Percentiles rank a stretch among this genome's conserved stretches.
phyloP scores from a whole-genome alignment of 2,113 vertebrate genomes.

The Proterorhinus semilunaris region DNA sequence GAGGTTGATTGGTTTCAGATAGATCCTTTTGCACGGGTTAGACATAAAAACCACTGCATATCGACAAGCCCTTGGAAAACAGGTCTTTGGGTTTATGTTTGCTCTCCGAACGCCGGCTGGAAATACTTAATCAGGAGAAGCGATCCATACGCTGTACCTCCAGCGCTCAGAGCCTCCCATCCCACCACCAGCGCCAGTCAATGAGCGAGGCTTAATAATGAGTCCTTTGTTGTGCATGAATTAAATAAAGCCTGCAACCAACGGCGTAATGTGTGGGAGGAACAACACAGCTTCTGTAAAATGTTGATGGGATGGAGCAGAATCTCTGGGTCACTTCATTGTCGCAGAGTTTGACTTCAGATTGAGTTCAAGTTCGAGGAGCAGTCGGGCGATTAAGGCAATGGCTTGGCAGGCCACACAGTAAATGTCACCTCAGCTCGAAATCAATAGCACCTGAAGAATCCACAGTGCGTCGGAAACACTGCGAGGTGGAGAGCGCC shows the following conservation, averaged over 20 bases:
- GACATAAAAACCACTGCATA: constrained; percentile 39
- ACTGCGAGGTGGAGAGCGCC: constrained; percentile 42
- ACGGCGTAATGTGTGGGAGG: background rate
- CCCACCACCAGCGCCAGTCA: background rate
- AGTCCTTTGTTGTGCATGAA: background rate
- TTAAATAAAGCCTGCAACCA: background rate
- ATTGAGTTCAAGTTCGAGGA: constrained; percentile 59
- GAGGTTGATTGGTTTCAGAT: constrained; percentile 7
- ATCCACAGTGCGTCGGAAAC: constrained; percentile 37
- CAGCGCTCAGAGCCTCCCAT: constrained; percentile 3
- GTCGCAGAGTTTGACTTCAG: constrained; percentile 45
- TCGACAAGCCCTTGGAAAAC: constrained; percentile 36
- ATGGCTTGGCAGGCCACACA: constrained; percentile 49
- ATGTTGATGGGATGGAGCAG: constrained; percentile 1
- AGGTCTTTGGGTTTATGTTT: constrained; percentile 49
- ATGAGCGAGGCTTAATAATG: background rate
- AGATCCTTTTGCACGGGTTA: constrained; percentile 21
- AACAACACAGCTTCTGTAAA: constrained; percentile 6
- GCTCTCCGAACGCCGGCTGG: constrained; percentile 23
- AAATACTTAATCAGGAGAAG: constrained; percentile 32
- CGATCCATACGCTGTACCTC: constrained; percentile 31
- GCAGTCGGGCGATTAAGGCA: constrained; percentile 55
- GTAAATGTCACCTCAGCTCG: constrained; percentile 65
- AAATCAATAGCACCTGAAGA: constrained; percentile 63
- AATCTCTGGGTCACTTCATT: constrained; percentile 32